Base-by-base conservation (phyloP, 1,140 invertebrate genomes). In the Trachelipus rathkii region DNA sequence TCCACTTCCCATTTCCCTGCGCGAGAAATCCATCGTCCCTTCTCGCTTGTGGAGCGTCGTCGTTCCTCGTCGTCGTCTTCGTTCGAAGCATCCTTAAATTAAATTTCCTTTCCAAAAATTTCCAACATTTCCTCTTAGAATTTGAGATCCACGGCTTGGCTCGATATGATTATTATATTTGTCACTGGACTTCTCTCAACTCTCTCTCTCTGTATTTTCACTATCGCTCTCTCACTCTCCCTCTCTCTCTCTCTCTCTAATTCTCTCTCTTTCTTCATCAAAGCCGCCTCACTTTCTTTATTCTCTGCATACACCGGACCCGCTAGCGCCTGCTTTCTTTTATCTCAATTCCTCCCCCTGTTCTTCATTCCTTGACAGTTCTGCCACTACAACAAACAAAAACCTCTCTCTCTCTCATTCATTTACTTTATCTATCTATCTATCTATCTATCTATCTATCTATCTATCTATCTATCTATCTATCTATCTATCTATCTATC, bases 151-250 rank as follows among this genome's bases (percentile, higher is more conserved):
- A 60, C 50, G 50, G 11, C 50, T 60, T 13, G 50, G 50, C 50
- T 19, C 50, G 50, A 60, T 60, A 60, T 60, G 50, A 60, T 60
- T 60, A 60, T 60, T 60, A 60, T 60, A 60, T 60, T 60, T 60
- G 50, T 60, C 50, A 60, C 50, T 60, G 50, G 50, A 60, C 50
- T 60, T 60, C 50, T 60, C 50, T 60, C 50, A 13, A 19, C 19
- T 15, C 50, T 33, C 33, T 33, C 33, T 33, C 33, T 33, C 33
- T 33, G 6, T 33, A n/a, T n/a, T n/a, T n/a, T n/a, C n/a, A n/a
- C n/a, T n/a, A n/a, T n/a, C n/a, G n/a, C 33, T 15, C 50, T 60
- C 50, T 60, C 50, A 19, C 50, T 19, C 19, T 3, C 19, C 8
- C 2, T 60, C 50, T 3, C 19, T 60, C 50, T 60, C 19, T 60